phyloP scores from a whole-genome alignment of 2,888 invertebrate genomes.

The Campoplex nolae region DNA sequence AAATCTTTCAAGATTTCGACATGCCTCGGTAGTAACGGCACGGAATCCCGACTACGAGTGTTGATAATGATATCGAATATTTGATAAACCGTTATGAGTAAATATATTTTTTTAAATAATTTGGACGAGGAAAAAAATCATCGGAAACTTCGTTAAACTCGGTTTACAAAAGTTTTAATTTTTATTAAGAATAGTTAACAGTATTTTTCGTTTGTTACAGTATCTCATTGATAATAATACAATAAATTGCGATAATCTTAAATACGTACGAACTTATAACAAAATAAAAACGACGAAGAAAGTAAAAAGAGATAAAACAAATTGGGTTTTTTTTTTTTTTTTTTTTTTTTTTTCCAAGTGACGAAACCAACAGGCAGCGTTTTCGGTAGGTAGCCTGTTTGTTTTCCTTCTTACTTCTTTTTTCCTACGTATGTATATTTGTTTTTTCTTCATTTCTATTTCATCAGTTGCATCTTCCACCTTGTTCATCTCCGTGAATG shows the following conservation, averaged over 20 bases:
- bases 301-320: conserved; percentile 57
- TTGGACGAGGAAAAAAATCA: neutral
- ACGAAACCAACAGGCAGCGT: conserved; percentile 51
- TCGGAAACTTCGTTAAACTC: conserved; percentile 68
- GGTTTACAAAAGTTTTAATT: conserved; percentile 84
- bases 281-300: conserved; percentile 72
- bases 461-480: conserved; percentile 27
- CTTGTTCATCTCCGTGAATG: conserved; percentile 29
- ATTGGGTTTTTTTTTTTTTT: conserved; percentile 21
- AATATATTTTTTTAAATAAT: neutral
- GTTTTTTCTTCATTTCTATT: conserved; percentile 17
- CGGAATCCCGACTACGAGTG: neutral
- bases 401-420: conserved; percentile 32
- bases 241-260: conserved; percentile 83
- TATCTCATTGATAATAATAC: conserved; percentile 81
- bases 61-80: neutral
- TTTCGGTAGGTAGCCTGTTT: conserved; percentile 59
- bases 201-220: conserved; percentile 84
- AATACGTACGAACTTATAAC: conserved; percentile 83
- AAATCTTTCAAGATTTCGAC: conserved; percentile 32
- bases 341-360: neutral
- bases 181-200: conserved; percentile 84
- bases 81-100: neutral
- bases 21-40: conserved; percentile 11
- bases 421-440: conserved; percentile 27